Percentiles rank a stretch among this genome's conserved stretches.
Evolutionary conservation across 64 coral and sea anemone species (phyloP).

Genomic region (Montipora efflorescens): DNA sequence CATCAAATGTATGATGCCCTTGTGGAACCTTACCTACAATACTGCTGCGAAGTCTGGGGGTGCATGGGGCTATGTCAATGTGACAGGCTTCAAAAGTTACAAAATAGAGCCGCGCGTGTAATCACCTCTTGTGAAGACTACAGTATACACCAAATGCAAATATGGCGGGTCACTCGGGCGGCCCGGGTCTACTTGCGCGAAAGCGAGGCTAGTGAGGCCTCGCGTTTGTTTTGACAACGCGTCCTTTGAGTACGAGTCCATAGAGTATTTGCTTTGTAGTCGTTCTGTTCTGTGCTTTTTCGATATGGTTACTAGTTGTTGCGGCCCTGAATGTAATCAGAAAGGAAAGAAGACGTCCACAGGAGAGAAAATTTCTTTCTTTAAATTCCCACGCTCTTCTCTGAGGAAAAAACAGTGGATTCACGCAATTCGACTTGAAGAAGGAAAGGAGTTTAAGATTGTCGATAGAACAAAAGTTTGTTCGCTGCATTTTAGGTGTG

Average conservation of each 20-base stretch:
- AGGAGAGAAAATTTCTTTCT: conserved; percentile 32
- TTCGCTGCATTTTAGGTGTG: conserved; percentile 30
- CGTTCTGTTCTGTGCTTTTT: not conserved
- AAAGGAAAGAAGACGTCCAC: conserved; percentile 8
- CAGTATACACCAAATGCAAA: no score
- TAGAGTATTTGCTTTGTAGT: not conserved
- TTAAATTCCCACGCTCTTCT: not conserved
- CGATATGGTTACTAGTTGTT: conserved; percentile 30
- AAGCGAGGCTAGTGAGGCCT: no score
- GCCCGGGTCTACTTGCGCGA: not conserved
- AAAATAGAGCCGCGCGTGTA: no score
- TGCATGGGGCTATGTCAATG: no score
- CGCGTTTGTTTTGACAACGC: no score
- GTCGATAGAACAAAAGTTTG: conserved; percentile 31
- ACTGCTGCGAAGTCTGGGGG: no score
- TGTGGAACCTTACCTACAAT: no score
- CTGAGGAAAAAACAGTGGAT: conserved; percentile 51
- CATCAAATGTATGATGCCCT: no score
- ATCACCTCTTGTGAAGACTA: no score
- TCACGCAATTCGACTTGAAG: conserved; percentile 7
- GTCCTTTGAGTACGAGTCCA: not conserved
- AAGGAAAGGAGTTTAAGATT: conserved; percentile 45
- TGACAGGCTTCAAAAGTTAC: no score
- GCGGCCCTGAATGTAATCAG: conserved; percentile 12
- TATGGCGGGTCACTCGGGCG: no score